Evolutionary conservation across 2,797 vertebrate species (phyloP), one percentile per base, ranked within the genome.

Genomic region (Sebastes oblongus): DNA sequence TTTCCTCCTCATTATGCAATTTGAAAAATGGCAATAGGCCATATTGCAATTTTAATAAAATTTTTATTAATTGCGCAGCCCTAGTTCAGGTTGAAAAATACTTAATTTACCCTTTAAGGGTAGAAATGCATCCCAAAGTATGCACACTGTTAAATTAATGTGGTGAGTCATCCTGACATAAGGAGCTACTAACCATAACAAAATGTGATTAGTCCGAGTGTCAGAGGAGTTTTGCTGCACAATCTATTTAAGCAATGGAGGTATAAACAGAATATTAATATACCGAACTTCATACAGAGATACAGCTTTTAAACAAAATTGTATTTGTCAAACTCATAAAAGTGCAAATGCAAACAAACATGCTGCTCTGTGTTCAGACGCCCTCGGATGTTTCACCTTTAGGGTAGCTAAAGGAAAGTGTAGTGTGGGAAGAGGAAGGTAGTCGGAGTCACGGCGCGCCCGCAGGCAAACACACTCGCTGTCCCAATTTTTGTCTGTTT

Each of bases 371-470:
- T 54, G 42, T n/a, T 71, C 77, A 78, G 73, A 68, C 30, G 81
- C 77, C 86, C 85, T 88, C 86, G 82, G 79, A 82, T 77, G 77
- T 84, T 92, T 89, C 86, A 93, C 89, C 88, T 89, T 83, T 58
- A 77, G 84, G 86, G 78, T 62, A 84, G 85, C 80, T 81, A 77
- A 11, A 66, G 72, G 77, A 60, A 77, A 90, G 86, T 68, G 77
- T 46, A 64, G 71, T 36, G 85, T 29, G 59, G 76, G 50, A 72
- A 87, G 73, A 77, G 80, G 84, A 81, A 82, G 81, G 86, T 79
- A 92, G 80, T 62, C 52, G 24, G 79, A 87, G 88, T 90, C 89
- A 88, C 65, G 4, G 78, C 7, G 30, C 2, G 62, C 80, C 92
- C 12, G 34, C 34, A 66, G 91, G 89, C 88, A 12, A 85, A 88